Conservation (phyloP, 2,888 invertebrate genomes). For the Alitta virens region DNA sequence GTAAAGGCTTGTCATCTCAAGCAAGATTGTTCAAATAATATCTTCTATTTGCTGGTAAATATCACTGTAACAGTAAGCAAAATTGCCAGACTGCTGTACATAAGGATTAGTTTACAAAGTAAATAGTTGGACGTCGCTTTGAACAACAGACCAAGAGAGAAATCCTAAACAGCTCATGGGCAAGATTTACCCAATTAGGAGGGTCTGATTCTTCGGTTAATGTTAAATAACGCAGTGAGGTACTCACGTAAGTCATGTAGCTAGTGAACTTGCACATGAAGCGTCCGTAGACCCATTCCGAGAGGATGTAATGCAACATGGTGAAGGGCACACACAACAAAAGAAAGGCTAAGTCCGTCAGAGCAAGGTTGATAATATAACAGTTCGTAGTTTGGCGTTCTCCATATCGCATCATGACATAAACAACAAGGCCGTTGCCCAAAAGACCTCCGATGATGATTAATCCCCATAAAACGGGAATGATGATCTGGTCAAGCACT, state of each 20-base stretch:
- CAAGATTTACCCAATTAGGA: no score
- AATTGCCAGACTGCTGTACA: no score
- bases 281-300: conserved; percentile 42
- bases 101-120: no score
- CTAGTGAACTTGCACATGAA: conserved; percentile 44
- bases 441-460: conserved; percentile 38
- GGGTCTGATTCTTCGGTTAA: no score
- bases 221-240: no score
- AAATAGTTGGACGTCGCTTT: no score
- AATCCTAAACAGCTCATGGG: no score
- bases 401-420: conserved; percentile 41
- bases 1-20: no score
- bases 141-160: no score
- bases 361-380: conserved; percentile 48
- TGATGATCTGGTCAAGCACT: conserved; percentile 18
- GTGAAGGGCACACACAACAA: conserved; percentile 44
- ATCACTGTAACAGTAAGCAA: no score
- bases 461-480: conserved; percentile 39
- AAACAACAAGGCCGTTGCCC: conserved; percentile 46
- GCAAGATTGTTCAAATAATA: no score
- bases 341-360: conserved; percentile 49
- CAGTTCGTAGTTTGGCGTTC: conserved; percentile 45
- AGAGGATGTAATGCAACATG: conserved; percentile 35
- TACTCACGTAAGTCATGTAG: conserved; percentile 49
- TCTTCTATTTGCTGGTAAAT: no score